Percentiles rank a stretch among this genome's conserved stretches.
phyloP scores from a whole-genome alignment of 2,113 vertebrate genomes.

The Seriola rivoliana region DNA sequence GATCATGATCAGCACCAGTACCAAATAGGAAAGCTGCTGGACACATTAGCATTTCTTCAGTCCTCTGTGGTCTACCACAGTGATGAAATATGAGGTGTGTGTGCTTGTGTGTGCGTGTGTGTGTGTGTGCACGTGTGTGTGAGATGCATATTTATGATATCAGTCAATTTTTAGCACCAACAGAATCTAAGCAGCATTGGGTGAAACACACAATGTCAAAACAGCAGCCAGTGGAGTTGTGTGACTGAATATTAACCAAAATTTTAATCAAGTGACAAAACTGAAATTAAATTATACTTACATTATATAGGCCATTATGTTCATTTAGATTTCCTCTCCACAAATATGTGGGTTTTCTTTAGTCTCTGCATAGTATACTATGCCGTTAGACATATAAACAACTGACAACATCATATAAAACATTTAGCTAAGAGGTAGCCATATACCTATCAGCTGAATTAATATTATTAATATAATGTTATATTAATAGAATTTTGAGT shows the following conservation, averaged over 20 bases:
- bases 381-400: background rate
- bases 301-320: background rate
- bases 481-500: background rate
- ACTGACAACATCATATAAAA: background rate
- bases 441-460: conserved; percentile 9
- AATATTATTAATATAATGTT: background rate
- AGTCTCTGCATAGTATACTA: background rate
- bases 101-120: conserved; percentile 10
- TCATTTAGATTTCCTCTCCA: conserved; percentile 17
- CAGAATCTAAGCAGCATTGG: conserved; percentile 10
- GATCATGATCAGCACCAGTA: conserved; percentile 46
- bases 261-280: conserved; percentile 45
- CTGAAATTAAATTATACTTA: conserved; percentile 34
- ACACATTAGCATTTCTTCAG: conserved; percentile 74
- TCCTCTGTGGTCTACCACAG: conserved; percentile 51
- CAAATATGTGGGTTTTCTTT: background rate
- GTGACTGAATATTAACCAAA: conserved; percentile 38
- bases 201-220: conserved; percentile 41
- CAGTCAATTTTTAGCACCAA: conserved; percentile 24
- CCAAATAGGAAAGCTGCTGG: conserved; percentile 55
- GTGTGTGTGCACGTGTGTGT: background rate
- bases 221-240: conserved; percentile 27
- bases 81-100: conserved; percentile 65
- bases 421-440: background rate
- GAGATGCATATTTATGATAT: conserved; percentile 68